A percentile compares a stretch with the other conserved stretches of the same genome.
Evolutionary conservation across 1,140 invertebrate species (phyloP).

Genomic region (Saccostrea cuccullata): DNA sequence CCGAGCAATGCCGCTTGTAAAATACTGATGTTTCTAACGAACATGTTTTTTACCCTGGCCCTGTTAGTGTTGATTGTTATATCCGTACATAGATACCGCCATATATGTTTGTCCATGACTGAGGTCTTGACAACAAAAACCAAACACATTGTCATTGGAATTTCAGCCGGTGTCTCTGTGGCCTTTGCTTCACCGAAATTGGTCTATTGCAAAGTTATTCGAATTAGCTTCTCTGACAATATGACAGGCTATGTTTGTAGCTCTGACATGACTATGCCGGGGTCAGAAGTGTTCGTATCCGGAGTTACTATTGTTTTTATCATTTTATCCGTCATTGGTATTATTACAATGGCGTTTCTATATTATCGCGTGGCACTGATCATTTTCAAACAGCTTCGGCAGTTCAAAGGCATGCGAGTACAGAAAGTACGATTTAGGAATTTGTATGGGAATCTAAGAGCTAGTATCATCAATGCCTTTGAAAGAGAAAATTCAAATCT

Average conservation of each 20-base stretch:
- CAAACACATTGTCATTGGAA: background rate
- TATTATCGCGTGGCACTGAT: conserved; percentile 4
- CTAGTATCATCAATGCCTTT: conserved; percentile 21
- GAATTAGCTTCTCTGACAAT: background rate
- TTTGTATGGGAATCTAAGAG: conserved; percentile 28
- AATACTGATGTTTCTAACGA: background rate
- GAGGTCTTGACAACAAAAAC: background rate
- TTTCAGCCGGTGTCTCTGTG: background rate
- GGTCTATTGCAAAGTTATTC: conserved; percentile 2
- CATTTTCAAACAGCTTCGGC: background rate
- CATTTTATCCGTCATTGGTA: background rate
- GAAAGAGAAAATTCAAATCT: conserved; percentile 3
- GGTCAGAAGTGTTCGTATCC: background rate
- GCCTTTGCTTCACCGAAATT: background rate
- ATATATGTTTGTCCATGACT: conserved; percentile 5
- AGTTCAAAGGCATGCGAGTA: conserved; percentile 16
- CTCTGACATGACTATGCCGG: conserved; percentile 1
- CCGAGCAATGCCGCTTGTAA: conserved; percentile 19
- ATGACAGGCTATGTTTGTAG: conserved; percentile 3
- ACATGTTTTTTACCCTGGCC: background rate
- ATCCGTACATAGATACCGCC: conserved; percentile 15
- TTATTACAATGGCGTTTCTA: background rate
- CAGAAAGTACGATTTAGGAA: conserved; percentile 19
- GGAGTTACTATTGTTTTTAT: background rate
- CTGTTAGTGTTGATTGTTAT: conserved; percentile 15